These are phyloP conservation scores for Acronicta aceris DNA, from an alignment of 2,888 invertebrate genomes.

Conservation along the genomic window DNA sequence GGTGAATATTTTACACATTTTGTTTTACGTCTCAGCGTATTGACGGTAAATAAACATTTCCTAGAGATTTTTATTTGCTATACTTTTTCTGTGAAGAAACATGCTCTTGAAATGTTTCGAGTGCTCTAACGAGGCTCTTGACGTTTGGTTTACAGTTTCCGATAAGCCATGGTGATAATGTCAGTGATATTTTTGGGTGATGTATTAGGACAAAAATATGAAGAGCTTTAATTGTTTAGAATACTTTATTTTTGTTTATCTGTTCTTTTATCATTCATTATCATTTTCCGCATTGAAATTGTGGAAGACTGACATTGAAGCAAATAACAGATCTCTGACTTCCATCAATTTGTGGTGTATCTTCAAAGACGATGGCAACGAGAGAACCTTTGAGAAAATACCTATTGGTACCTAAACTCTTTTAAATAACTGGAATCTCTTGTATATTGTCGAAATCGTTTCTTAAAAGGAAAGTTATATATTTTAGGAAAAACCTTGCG, in stretches of 20 bases:
- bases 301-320: neutral
- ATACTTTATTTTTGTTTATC: too few species aligned
- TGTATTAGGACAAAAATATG: conserved; percentile 15
- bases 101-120: conserved; percentile 55
- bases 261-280: neutral
- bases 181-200: conserved; percentile 25
- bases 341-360: too few species aligned
- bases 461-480: too few species aligned
- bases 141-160: conserved; percentile 42
- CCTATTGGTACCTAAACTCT: too few species aligned
- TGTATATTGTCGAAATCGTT: too few species aligned
- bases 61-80: conserved; percentile 55
- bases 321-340: too few species aligned
- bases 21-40: conserved; percentile 63
- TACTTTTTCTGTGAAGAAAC: conserved; percentile 54
- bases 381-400: too few species aligned
- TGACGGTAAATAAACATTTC: conserved; percentile 56
- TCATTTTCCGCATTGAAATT: neutral
- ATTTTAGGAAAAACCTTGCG: too few species aligned
- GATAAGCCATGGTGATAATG: conserved; percentile 34
- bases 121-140: conserved; percentile 63
- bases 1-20: conserved; percentile 70
- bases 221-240: neutral
- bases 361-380: too few species aligned
- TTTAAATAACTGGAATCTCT: too few species aligned